These are phyloP conservation scores for Patagioenas fasciata DNA, from an alignment of 2,113 vertebrate genomes.

Conservation along the genomic window DNA sequence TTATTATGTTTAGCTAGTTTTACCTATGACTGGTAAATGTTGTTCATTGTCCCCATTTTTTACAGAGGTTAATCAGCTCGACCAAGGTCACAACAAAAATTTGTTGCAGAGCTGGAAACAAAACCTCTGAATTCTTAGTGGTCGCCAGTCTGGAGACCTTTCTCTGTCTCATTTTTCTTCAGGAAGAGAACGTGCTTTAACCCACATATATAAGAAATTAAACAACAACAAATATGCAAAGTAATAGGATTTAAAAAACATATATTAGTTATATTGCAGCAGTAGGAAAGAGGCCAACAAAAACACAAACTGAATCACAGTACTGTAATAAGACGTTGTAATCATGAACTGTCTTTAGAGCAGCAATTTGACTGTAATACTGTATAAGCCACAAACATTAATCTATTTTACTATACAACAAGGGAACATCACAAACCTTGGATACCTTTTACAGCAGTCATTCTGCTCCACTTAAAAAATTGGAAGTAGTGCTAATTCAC, in stretches of 20 bases:
- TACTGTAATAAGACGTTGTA: neutral
- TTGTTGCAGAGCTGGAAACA: neutral
- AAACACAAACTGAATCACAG: conserved; percentile 22
- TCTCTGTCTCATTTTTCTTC: neutral
- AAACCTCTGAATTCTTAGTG: neutral
- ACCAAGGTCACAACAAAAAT: neutral
- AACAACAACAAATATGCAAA: neutral
- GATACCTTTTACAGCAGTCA: conserved; percentile 5
- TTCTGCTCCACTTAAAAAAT: conserved; percentile 35
- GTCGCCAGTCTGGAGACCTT: neutral
- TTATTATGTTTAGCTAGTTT: neutral
- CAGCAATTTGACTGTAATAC: conserved; percentile 61
- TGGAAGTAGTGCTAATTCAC: conserved; percentile 41
- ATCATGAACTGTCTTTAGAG: conserved; percentile 28
- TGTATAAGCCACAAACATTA: conserved; percentile 59
- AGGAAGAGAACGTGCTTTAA: neutral
- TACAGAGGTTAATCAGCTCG: neutral
- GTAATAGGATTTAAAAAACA: neutral
- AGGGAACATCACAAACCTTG: conserved; percentile 38
- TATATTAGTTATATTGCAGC: neutral
- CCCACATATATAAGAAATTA: neutral
- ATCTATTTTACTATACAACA: conserved; percentile 67
- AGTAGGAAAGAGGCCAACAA: neutral
- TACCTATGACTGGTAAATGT: neutral
- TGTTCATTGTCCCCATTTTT: neutral